phyloP scores from a whole-genome alignment of 2,113 vertebrate species.

The Proterorhinus semilunaris region DNA sequence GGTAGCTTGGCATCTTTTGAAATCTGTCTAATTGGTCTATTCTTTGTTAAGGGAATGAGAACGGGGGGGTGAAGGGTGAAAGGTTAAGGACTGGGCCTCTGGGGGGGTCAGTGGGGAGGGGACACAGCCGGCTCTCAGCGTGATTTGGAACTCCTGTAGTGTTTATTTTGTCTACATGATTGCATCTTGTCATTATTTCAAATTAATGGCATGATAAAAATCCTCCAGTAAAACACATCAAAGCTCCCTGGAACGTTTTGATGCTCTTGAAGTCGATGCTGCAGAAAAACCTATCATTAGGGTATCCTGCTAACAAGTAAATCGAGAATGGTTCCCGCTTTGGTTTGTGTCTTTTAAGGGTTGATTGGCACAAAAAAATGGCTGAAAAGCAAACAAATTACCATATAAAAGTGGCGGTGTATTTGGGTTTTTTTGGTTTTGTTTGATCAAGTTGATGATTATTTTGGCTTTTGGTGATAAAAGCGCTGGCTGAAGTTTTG shows the following conservation, averaged over 20 bases:
- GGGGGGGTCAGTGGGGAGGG: conserved; percentile 49
- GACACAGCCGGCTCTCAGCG: conserved; percentile 24
- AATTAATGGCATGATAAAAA: conserved; percentile 39
- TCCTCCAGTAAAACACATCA: conserved; percentile 57
- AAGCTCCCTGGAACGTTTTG: conserved; percentile 42
- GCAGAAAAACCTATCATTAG: conserved; percentile 57
- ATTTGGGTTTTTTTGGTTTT: neutral
- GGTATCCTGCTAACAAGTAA: conserved; percentile 41
- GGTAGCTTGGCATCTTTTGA: conserved; percentile 71
- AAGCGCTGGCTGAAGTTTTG: neutral
- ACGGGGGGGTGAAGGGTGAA: conserved; percentile 51
- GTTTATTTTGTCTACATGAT: conserved; percentile 51
- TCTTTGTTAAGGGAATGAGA: conserved; percentile 71
- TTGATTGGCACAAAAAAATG: too few species aligned
- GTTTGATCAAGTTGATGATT: neutral
- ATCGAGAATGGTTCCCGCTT: conserved; percentile 43
- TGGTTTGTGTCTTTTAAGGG: conserved; percentile 13
- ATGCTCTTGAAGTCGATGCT: conserved; percentile 29
- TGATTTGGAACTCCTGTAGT: conserved; percentile 40
- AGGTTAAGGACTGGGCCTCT: conserved; percentile 63
- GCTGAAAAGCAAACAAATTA: too few species aligned
- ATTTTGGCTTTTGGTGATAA: neutral
- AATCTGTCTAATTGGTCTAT: conserved; percentile 80
- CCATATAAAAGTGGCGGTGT: neutral
- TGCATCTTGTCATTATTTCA: conserved; percentile 48